Conservation (phyloP, 1,140 invertebrate species). For the Drosophila kepulauana region DNA sequence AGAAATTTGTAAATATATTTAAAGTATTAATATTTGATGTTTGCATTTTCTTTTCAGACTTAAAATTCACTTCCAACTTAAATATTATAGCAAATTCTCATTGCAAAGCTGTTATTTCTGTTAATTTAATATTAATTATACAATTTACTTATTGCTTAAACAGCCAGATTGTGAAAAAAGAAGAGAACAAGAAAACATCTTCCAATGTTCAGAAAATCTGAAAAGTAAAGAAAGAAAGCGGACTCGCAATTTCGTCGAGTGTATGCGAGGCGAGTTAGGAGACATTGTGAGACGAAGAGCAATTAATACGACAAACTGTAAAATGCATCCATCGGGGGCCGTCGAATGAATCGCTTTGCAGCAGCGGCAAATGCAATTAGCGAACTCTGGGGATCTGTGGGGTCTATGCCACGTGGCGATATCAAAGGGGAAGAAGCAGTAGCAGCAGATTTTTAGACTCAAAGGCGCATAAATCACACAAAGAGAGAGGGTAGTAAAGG, state of each 20-base stretch:
- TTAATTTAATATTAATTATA: too few species aligned
- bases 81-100: too few species aligned
- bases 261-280: constrained; percentile 3
- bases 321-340: constrained; percentile 36
- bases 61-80: too few species aligned
- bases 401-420: constrained; percentile 62
- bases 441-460: constrained; percentile 55
- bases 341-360: neutral
- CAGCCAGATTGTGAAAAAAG: too few species aligned
- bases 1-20: too few species aligned
- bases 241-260: constrained; percentile 11
- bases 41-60: too few species aligned
- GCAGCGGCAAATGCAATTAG: constrained; percentile 64
- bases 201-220: too few species aligned
- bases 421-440: constrained; percentile 58
- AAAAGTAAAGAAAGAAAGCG: neutral
- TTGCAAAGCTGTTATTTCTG: too few species aligned
- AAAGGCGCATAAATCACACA: constrained; percentile 78
- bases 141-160: too few species aligned
- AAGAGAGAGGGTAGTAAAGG: constrained; percentile 6
- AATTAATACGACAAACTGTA: constrained; percentile 83
- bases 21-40: too few species aligned
- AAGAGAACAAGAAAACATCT: too few species aligned
- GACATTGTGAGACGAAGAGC: constrained; percentile 48
- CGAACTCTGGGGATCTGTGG: constrained; percentile 25